Base-by-base conservation (phyloP, 2,113 vertebrate genomes). In the Psittacus erithacus region DNA sequence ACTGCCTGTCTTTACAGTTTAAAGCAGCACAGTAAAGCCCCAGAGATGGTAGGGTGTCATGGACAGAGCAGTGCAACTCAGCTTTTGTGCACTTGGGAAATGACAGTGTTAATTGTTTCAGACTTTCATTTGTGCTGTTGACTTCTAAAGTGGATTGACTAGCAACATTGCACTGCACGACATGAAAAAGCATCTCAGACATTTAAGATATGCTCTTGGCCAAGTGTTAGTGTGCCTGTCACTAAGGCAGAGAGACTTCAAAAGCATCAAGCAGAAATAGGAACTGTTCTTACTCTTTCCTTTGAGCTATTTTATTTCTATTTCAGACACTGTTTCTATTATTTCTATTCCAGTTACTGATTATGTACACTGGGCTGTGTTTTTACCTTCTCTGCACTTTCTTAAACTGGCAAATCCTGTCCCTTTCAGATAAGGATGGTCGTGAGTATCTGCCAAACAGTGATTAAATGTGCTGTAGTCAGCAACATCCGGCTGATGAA, bases 281-380 rank as follows among this genome's bases (percentile, higher is more conserved):
- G 81, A 86, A 10, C 88, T 53, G 65, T 77, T 88, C 38, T 75
- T 80, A 27, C 71, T 71, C 35, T 83, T 88, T 67, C 76, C 93
- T 81, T 76, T 64, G 65, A 94, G 82, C 79, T 82, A 19, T 86
- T 93, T 92, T 27, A 49, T 62, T 90, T 79, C 67, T 86, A 31
- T 88, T 96, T 86, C 60, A 94, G 52, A 23, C 24, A 9, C 38
- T 10, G 25, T 63, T 83, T 47, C 68, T 92, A 31, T 95, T 77
- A 70, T 83, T 86, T 82, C 78, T 82, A 57, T 79, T 96, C 75
- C 53, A 62, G 57, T 67, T 60, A 4, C 46, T 3, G 5, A 17
- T 31, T 87, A 43, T 89, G 65, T 65, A 35, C 60, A 52, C 38
- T 8, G 5, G 47, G 22, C 63, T 93, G 43, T 47, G 52, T 50